Percentiles rank a stretch among this genome's conserved stretches.
These are phyloP conservation scores for Zoanthus gigantus DNA, from an alignment of 92 coral and sea anemone species.

Conservation along the genomic window DNA sequence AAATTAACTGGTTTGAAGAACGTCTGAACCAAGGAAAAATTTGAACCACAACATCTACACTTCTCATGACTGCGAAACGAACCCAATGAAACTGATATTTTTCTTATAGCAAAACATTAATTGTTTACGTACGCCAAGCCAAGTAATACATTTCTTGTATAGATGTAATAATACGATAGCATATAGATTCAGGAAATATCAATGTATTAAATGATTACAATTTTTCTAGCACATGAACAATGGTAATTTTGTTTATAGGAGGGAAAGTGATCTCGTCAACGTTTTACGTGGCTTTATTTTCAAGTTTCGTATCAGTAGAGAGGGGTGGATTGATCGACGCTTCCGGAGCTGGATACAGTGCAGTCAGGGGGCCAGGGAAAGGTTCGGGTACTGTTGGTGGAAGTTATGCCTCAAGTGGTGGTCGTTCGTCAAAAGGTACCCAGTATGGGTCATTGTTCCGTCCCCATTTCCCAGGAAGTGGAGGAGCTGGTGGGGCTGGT, in stretches of 20 bases:
- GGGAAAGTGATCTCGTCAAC: conserved; percentile 57
- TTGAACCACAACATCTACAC: too few species aligned
- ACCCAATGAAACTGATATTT: too few species aligned
- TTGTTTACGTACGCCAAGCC: too few species aligned
- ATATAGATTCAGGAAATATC: too few species aligned
- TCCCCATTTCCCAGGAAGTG: conserved; percentile 93
- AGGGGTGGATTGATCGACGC: conserved; percentile 85
- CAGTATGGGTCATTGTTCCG: conserved; percentile 86
- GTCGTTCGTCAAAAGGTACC: conserved; percentile 61
- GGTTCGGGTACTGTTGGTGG: conserved; percentile 81
- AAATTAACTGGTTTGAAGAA: too few species aligned
- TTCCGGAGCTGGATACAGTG: conserved; percentile 80
- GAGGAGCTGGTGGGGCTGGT: conserved; percentile 95
- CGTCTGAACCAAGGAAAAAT: too few species aligned
- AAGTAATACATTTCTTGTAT: too few species aligned
- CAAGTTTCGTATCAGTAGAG: conserved; percentile 74
- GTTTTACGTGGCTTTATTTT: conserved; percentile 48
- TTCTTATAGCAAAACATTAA: too few species aligned
- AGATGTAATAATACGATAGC: too few species aligned
- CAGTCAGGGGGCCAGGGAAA: conserved; percentile 87
- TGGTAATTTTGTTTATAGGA: conserved; percentile 44
- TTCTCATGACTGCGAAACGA: too few species aligned
- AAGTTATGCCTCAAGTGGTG: conserved; percentile 92
- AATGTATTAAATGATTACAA: too few species aligned
- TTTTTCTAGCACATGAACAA: not conserved